Base-by-base conservation (phyloP, 2,888 invertebrate genomes). In the Athrips mouffetella region DNA sequence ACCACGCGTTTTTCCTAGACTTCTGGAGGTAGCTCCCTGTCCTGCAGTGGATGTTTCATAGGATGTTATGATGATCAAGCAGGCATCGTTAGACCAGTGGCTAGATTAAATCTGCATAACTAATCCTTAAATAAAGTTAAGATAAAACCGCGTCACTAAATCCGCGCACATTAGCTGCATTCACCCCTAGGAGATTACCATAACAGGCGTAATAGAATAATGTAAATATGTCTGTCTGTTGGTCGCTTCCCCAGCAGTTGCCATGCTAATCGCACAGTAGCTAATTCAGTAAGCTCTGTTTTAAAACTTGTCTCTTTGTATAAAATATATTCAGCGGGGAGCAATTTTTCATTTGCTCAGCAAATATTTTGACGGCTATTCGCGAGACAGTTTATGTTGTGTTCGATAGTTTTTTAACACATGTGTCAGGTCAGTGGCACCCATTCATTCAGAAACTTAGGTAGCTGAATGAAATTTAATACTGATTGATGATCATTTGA, bases 331-430 rank as follows among this genome's bases (percentile, higher is more conserved):
- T 74, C 69, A 73, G 60, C 66, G 61, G 70, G 76, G 73, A 65
- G 51, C 66, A 68, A 81, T 84, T 79, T 80, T 80, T 84, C 79
- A 86, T 80, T 59, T 67, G 67, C 67, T 77, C 65, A 59, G 81
- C 79, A 86, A 87, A 87, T 86, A 86, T 87, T 87, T 73, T 86
- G 85, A 85, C 77, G 68, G 75, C 73, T 70, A 70, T 74, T 73
- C 68, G 68, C 67, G 70, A 57, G 54, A 56, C 59, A 52, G 59
- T 69, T 47, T 29, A 47, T 47, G n/a, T 68, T 73, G 67, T 70
- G 60, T 68, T 55, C 65, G 62, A 66, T 62, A 58, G 68, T 60
- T 45, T 16, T 15, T 18, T 15, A 18, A 31, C 44, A 31, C 44
- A 31, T 44, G 30, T 20, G 30, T 45, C 21, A 16, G 30, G 41